Evolutionary conservation across 2,797 vertebrate genomes (phyloP).

Genomic region (Podarcis siculus): DNA sequence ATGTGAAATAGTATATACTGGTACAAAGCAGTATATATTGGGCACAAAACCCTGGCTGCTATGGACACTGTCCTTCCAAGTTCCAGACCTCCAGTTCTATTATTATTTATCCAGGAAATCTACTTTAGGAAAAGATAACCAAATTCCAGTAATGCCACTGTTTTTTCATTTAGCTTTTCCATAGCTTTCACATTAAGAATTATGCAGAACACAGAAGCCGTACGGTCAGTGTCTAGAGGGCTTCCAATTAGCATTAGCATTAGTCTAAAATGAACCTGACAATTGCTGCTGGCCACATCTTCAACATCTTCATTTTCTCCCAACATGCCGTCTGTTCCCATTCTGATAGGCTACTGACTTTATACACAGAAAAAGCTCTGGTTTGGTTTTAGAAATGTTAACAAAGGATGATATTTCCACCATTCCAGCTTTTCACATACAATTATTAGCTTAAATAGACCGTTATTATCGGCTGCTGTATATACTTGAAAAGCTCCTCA

Average conservation of each 20-base stretch:
- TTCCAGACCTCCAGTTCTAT: neutral
- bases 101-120: neutral
- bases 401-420: neutral
- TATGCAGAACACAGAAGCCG: neutral
- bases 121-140: neutral
- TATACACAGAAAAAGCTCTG: neutral
- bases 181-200: neutral
- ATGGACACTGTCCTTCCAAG: neutral
- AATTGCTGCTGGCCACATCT: neutral
- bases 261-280: conserved; percentile 6
- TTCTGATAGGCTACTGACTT: neutral
- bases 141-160: neutral
- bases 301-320: neutral
- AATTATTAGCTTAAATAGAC: conserved; percentile 28
- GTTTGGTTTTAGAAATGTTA: conserved; percentile 20
- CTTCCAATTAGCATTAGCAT: conserved; percentile 8
- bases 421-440: conserved; percentile 12
- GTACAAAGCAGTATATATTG: neutral
- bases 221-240: neutral
- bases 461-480: neutral
- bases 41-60: neutral
- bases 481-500: conserved; percentile 41
- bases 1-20: neutral
- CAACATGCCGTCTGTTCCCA: neutral
- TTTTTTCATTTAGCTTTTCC: neutral